phyloP scores from a whole-genome alignment of 1,140 invertebrate species.

The Venustaconcha ellipsiformis region DNA sequence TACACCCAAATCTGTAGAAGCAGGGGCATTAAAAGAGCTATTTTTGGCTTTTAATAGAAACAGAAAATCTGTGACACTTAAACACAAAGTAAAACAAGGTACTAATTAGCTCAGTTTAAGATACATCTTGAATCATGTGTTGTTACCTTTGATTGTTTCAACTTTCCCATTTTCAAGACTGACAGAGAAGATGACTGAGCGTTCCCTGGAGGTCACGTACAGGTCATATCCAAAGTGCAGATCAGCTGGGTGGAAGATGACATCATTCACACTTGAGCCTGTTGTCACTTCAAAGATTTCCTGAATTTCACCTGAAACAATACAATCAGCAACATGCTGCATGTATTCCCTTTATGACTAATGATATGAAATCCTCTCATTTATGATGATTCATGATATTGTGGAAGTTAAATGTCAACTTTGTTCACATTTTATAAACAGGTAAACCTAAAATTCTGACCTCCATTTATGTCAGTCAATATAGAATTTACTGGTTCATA shows the following conservation, averaged over 20 bases:
- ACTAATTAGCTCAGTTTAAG: neutral
- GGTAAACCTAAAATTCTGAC: too few relatives aligned
- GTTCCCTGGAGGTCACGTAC: constrained; percentile 80
- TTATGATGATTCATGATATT: neutral
- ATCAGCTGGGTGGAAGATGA: constrained; percentile 83
- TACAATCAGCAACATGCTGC: neutral
- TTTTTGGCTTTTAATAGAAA: too few relatives aligned
- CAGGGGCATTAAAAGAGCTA: too few relatives aligned
- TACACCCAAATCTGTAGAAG: too few relatives aligned
- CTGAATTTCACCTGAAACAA: constrained; percentile 69
- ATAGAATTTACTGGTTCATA: too few relatives aligned
- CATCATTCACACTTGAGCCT: constrained; percentile 81
- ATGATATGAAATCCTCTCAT: neutral
- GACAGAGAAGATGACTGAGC: constrained; percentile 82
- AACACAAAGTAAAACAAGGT: too few relatives aligned
- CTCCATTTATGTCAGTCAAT: too few relatives aligned
- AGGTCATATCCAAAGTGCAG: constrained; percentile 83
- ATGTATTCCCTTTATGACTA: too few relatives aligned
- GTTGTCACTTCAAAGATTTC: constrained; percentile 85
- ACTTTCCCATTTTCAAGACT: constrained; percentile 84
- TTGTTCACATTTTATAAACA: neutral
- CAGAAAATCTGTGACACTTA: too few relatives aligned
- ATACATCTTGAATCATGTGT: neutral
- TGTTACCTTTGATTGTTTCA: constrained; percentile 76
- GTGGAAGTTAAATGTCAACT: neutral